A percentile compares a stretch with the other conserved stretches of the same genome.
Conservation (phyloP, 2,797 vertebrate species). For the Sebastes variabilis region DNA sequence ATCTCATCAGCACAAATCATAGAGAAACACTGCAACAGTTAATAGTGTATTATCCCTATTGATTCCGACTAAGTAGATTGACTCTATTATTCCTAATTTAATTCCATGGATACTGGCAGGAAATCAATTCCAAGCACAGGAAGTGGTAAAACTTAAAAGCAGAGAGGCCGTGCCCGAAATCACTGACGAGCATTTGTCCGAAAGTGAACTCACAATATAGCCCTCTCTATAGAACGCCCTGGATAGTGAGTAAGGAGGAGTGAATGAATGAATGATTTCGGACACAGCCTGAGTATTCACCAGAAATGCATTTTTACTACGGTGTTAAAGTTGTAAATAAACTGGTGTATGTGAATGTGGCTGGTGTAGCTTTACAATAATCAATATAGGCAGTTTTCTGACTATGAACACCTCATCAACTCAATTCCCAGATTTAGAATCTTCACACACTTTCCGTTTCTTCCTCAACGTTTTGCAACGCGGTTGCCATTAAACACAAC, state of each 20-base stretch:
- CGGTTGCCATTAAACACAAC: not conserved
- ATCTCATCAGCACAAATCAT: constrained; percentile 1
- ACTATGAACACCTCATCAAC: not conserved
- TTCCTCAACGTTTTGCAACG: not conserved
- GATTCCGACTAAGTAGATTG: not conserved
- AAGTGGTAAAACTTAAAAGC: not conserved
- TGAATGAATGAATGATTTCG: too few species aligned
- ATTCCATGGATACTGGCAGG: constrained; percentile 11
- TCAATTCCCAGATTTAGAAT: not conserved
- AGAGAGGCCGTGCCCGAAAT: not conserved
- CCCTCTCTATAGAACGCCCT: too few species aligned
- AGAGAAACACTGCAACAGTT: not conserved
- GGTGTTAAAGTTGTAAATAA: not conserved
- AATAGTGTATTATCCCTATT: not conserved
- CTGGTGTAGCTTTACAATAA: not conserved
- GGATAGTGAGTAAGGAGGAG: too few species aligned
- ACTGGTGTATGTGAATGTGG: too few species aligned
- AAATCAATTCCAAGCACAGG: constrained; percentile 24
- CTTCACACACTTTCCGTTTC: not conserved
- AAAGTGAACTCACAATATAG: too few species aligned
- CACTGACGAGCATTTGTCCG: too few species aligned
- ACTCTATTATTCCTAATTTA: constrained; percentile 5
- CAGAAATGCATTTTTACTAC: not conserved
- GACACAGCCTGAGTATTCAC: not conserved
- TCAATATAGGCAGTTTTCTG: not conserved